Evolutionary conservation across 1,140 invertebrate species (phyloP).

Genomic region (Sycophila sp.): DNA sequence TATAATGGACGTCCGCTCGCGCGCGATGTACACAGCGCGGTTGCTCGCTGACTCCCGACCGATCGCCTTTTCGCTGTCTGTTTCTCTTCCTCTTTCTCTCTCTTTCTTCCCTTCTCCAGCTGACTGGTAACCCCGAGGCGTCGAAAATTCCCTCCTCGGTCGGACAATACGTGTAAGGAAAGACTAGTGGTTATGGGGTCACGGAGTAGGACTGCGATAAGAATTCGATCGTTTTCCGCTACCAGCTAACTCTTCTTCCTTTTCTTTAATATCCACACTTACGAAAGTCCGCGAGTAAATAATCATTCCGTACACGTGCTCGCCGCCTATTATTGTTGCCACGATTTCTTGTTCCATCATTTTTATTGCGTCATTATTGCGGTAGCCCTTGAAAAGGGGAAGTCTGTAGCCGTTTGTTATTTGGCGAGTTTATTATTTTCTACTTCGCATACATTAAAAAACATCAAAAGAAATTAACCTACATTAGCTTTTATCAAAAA

Average conservation of each 20-base stretch:
- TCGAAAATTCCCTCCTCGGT: background rate
- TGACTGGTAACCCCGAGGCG: background rate
- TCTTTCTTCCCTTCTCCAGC: background rate
- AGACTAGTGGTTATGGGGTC: background rate
- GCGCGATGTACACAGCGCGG: background rate
- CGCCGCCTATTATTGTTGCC: background rate
- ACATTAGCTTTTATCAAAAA: too few species aligned
- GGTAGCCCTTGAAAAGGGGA: background rate
- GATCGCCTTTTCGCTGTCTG: background rate
- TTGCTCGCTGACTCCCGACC: background rate
- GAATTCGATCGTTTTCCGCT: background rate
- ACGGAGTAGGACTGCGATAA: background rate
- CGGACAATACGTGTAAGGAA: background rate
- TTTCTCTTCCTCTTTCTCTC: background rate
- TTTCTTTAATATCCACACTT: constrained; percentile 23
- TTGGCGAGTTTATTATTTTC: constrained; percentile 15
- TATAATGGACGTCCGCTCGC: constrained; percentile 9
- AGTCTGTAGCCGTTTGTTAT: background rate
- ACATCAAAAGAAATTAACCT: too few species aligned
- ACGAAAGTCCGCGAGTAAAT: background rate
- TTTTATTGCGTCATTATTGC: constrained; percentile 33
- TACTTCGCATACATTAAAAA: constrained; percentile 16
- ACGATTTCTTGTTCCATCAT: constrained; percentile 32
- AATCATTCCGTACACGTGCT: constrained; percentile 27
- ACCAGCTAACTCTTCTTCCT: background rate